phyloP scores from a whole-genome alignment of 2,797 vertebrate genomes.

The Gymnopithys bicolor region DNA sequence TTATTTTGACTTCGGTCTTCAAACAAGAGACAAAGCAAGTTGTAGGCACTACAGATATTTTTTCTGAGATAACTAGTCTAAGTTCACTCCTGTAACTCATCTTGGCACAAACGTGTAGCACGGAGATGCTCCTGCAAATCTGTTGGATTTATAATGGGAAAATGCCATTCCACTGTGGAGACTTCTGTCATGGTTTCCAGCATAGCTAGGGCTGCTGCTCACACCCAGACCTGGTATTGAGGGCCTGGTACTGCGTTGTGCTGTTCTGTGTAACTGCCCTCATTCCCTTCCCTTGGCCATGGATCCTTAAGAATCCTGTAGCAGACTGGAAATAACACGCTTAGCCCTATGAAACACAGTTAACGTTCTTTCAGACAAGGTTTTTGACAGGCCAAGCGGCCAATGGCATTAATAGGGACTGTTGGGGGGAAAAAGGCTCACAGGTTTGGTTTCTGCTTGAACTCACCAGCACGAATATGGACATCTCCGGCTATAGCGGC shows the following conservation, averaged over 20 bases:
- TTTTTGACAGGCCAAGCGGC: neutral
- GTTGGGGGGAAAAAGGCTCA: neutral
- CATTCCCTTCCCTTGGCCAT: neutral
- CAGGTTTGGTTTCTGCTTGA: neutral
- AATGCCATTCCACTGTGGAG: neutral
- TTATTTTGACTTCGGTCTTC: neutral
- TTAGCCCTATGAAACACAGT: neutral
- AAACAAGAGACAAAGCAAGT: neutral
- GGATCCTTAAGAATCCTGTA: neutral
- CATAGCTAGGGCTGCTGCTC: neutral
- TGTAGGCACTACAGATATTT: neutral
- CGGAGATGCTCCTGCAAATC: neutral
- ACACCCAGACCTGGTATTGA: neutral
- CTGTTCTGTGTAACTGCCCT: neutral
- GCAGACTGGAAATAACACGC: neutral
- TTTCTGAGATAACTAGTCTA: neutral
- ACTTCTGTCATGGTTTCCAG: neutral
- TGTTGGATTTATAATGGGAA: neutral
- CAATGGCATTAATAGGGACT: neutral
- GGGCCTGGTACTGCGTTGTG: rapidly evolving
- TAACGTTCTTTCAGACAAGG: neutral
- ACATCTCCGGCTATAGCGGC: constrained; percentile 90
- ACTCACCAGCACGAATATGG: constrained; percentile 95
- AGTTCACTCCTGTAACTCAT: neutral
- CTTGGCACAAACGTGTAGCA: neutral